Conservation (phyloP, 2,888 invertebrate species). For the Tuta absoluta region DNA sequence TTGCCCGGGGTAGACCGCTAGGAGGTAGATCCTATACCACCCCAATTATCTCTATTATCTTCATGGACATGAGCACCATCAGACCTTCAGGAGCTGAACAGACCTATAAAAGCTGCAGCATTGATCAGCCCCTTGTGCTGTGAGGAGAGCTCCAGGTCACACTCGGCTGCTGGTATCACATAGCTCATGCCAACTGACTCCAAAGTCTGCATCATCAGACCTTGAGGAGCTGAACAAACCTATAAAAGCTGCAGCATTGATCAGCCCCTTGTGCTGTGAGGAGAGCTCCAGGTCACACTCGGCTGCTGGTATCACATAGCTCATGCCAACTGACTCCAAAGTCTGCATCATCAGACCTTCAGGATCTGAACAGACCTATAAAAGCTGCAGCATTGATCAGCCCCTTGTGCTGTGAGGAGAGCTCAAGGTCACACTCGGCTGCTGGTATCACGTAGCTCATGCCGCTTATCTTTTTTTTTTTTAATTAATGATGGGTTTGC, state of each 20-base stretch:
- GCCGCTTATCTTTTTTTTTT: too few relatives aligned
- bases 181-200: conserved; percentile 63
- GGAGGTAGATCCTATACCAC: too few relatives aligned
- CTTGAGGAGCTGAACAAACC: conserved; percentile 61
- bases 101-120: conserved; percentile 84
- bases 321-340: conserved; percentile 84
- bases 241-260: conserved; percentile 84
- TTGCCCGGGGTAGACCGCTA: too few relatives aligned
- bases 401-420: conserved; percentile 82
- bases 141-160: conserved; percentile 82
- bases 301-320: conserved; percentile 84
- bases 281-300: conserved; percentile 84
- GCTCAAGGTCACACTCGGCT: conserved; percentile 84
- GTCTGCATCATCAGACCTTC: conserved; percentile 83
- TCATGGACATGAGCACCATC: conserved; percentile 55
- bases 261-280: conserved; percentile 81
- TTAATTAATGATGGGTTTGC: too few relatives aligned
- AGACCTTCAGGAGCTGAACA: conserved; percentile 32
- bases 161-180: conserved; percentile 84
- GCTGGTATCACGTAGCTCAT: conserved; percentile 83
- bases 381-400: conserved; percentile 84
- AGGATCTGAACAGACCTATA: conserved; percentile 81
- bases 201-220: neutral
- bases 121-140: conserved; percentile 83
- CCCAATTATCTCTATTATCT: too few relatives aligned